phyloP scores from a whole-genome alignment of 2,113 vertebrate species.

The Thamnaconus septentrionalis region DNA sequence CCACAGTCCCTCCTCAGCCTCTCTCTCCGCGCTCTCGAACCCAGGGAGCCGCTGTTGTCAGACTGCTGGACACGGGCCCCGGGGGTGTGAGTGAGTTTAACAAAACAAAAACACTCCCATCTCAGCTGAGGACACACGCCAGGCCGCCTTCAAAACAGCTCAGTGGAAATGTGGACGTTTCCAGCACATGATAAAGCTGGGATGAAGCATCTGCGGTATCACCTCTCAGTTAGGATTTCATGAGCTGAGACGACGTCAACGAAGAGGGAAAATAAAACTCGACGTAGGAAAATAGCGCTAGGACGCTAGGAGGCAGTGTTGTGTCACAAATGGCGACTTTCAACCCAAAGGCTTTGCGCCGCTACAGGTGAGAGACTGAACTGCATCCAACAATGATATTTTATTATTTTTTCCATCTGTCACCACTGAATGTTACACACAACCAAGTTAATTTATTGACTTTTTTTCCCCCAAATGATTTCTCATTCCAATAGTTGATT shows the following conservation, averaged over 20 bases:
- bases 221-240: conserved; percentile 26
- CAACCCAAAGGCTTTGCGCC: neutral
- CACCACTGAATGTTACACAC: too few species aligned
- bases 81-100: conserved; percentile 65
- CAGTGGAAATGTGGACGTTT: conserved; percentile 20
- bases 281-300: too few species aligned
- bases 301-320: conserved; percentile 66
- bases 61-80: conserved; percentile 63
- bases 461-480: too few species aligned
- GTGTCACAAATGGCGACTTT: conserved; percentile 24
- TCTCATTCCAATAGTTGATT: too few species aligned
- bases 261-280: too few species aligned
- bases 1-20: conserved; percentile 43
- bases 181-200: conserved; percentile 27
- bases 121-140: conserved; percentile 31
- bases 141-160: conserved; percentile 51
- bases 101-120: conserved; percentile 69
- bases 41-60: conserved; percentile 68
- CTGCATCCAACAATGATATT: too few species aligned
- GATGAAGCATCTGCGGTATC: conserved; percentile 33
- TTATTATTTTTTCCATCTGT: too few species aligned
- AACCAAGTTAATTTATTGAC: too few species aligned
- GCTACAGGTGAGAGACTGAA: neutral
- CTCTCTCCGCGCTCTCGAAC: conserved; percentile 54
- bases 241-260: neutral